These are phyloP conservation scores for Teleopsis dalmanni DNA, from an alignment of 1,140 invertebrate genomes.

Conservation along the genomic window DNA sequence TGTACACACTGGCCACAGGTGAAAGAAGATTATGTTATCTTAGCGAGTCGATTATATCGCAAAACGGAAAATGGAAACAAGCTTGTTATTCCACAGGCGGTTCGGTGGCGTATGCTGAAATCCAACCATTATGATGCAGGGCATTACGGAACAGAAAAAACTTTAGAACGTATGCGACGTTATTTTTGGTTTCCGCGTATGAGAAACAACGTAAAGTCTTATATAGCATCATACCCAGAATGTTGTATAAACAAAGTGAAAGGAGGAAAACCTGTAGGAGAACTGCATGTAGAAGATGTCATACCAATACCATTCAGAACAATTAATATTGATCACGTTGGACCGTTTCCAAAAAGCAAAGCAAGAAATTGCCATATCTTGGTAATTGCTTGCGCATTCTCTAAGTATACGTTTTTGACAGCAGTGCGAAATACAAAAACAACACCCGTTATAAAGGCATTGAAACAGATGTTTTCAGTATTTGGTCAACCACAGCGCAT, in stretches of 20 bases:
- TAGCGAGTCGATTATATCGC: not conserved
- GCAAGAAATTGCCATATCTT: conserved; percentile 19
- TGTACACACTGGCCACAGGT: not conserved
- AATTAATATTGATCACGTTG: conserved; percentile 20
- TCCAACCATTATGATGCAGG: conserved; percentile 5
- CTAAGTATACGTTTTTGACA: conserved; percentile 18
- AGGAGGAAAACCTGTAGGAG: conserved; percentile 1
- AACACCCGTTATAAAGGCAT: conserved; percentile 8
- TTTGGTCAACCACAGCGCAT: conserved; percentile 19
- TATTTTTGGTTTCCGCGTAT: conserved; percentile 25
- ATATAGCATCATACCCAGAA: conserved; percentile 26
- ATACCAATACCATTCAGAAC: conserved; percentile 12
- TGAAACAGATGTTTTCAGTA: not conserved
- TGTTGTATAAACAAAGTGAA: conserved; percentile 6
- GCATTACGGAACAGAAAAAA: conserved; percentile 5
- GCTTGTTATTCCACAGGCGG: conserved; percentile 4
- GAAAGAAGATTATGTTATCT: not conserved
- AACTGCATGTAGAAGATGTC: not conserved
- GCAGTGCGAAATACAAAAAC: conserved; percentile 18
- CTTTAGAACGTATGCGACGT: conserved; percentile 13
- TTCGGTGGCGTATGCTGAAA: conserved; percentile 5
- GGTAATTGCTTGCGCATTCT: conserved; percentile 20
- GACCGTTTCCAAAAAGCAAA: conserved; percentile 19
- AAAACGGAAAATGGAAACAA: not conserved
- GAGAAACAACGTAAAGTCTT: conserved; percentile 11